Percentiles rank a stretch among this genome's conserved stretches.
Conservation (phyloP, 1,140 invertebrate species). For the Fopius arisanus region DNA sequence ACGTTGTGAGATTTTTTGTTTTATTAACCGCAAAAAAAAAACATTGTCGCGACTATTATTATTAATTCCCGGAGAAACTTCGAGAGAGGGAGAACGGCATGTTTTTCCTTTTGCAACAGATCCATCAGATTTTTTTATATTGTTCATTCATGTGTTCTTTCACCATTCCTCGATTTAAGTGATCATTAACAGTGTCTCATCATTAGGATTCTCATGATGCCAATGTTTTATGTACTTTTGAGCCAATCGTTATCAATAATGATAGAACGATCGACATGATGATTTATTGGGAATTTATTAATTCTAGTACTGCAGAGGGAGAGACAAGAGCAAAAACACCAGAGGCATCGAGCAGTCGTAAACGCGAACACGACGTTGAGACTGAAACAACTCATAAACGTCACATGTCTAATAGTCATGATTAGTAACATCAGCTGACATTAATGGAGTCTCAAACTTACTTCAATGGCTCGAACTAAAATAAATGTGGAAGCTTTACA, state of each 20-base stretch:
- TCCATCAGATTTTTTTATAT: constrained; percentile 27
- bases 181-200: background rate
- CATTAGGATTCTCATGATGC: background rate
- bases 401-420: constrained; percentile 33
- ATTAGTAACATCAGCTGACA: constrained; percentile 10
- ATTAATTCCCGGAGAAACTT: background rate
- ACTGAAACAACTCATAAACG: constrained; percentile 50
- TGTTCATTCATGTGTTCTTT: background rate
- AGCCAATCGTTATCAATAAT: background rate
- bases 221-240: constrained; percentile 3
- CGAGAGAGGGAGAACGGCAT: constrained; percentile 2
- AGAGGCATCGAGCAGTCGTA: constrained; percentile 38
- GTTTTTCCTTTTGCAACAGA: background rate
- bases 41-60: constrained; percentile 7
- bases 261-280: no score
- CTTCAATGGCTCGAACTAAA: constrained; percentile 9
- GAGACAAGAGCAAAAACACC: constrained; percentile 8
- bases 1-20: constrained; percentile 49
- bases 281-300: no score
- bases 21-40: constrained; percentile 18
- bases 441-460: background rate
- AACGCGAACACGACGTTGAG: constrained; percentile 55
- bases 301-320: constrained; percentile 1
- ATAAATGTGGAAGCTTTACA: constrained; percentile 9
- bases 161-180: background rate